A percentile compares a stretch with the other conserved stretches of the same genome.
These are phyloP conservation scores for Takifugu bimaculatus DNA, from an alignment of 2,113 vertebrate genomes.

Conservation along the genomic window DNA sequence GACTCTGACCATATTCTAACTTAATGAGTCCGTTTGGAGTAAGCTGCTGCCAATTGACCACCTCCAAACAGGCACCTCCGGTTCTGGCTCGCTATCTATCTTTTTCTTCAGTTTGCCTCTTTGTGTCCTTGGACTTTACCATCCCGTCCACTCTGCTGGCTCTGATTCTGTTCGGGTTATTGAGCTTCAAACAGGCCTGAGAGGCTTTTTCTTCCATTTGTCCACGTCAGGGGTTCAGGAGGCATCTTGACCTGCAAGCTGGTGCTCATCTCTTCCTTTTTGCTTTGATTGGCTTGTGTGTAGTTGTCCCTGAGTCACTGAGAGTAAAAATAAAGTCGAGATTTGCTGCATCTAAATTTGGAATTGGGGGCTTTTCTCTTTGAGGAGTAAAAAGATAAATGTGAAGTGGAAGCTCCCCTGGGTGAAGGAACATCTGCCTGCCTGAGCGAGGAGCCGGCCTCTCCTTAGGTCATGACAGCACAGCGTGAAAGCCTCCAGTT, in stretches of 20 bases:
- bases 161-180: conserved; percentile 28
- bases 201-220: conserved; percentile 24
- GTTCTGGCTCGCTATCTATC: conserved; percentile 23
- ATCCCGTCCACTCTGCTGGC: conserved; percentile 7
- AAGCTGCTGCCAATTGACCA: conserved; percentile 42
- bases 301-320: no score
- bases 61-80: conserved; percentile 22
- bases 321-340: conserved; percentile 37
- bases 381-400: conserved; percentile 42
- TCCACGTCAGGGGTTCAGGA: conserved; percentile 14
- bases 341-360: conserved; percentile 52
- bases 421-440: conserved; percentile 58
- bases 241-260: conserved; percentile 5
- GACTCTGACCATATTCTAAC: no score
- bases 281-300: not conserved
- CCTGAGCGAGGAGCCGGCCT: conserved; percentile 35
- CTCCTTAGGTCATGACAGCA: conserved; percentile 24
- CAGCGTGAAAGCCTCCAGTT: conserved; percentile 29
- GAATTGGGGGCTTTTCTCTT: conserved; percentile 37
- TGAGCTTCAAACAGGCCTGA: conserved; percentile 38
- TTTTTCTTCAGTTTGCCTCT: not conserved
- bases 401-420: conserved; percentile 41
- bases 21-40: no score
- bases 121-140: not conserved
- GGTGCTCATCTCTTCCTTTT: not conserved